These are phyloP conservation scores for Gisinianus flammeolus DNA, from an alignment of 2,888 invertebrate species.

Conservation along the genomic window DNA sequence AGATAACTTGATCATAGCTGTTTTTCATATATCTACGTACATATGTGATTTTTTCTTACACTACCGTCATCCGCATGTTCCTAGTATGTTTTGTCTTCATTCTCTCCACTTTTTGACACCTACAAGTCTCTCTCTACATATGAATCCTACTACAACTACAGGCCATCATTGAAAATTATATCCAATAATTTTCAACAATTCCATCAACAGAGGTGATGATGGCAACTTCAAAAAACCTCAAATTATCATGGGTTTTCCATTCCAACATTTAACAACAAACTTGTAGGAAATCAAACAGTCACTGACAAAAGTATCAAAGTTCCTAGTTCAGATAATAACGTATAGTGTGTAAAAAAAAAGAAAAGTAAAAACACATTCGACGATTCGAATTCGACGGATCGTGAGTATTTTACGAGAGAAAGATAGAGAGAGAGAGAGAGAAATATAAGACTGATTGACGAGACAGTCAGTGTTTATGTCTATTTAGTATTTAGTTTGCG, in stretches of 20 bases:
- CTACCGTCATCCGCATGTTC: neutral
- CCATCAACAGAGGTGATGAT: slow-evolving; percentile 30
- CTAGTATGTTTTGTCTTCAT: neutral
- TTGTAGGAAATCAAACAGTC: neutral
- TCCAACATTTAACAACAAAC: neutral
- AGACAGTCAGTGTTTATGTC: no score
- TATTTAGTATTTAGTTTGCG: no score
- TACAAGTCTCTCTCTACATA: neutral
- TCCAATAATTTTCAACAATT: slow-evolving; percentile 30
- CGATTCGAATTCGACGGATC: no score
- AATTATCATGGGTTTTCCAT: neutral
- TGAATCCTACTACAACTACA: neutral
- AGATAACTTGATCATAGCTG: slow-evolving; percentile 24
- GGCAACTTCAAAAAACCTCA: neutral
- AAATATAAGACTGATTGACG: no score
- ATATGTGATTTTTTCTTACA: neutral
- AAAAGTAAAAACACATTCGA: no score
- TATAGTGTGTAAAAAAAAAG: no score
- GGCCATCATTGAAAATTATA: slow-evolving; percentile 25
- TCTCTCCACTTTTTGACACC: neutral
- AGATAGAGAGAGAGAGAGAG: no score
- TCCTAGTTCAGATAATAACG: no score
- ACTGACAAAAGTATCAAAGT: no score
- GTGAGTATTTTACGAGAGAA: no score
- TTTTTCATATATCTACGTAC: neutral